Percentiles rank a stretch among this genome's conserved stretches.
Evolutionary conservation across 2,113 vertebrate genomes (phyloP).

Genomic region (Ceyx cyanopectus): DNA sequence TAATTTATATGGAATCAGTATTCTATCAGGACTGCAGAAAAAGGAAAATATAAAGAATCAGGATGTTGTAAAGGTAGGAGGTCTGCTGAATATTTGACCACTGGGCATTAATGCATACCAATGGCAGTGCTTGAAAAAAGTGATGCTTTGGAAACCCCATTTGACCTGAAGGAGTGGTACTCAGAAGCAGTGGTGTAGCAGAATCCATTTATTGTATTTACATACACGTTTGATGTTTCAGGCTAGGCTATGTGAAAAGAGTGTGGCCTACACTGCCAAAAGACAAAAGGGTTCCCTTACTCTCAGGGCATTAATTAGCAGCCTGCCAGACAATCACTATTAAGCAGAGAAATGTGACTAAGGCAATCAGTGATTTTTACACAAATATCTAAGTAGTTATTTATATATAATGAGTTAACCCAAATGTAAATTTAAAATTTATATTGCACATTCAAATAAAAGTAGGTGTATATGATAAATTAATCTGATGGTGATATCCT

Average conservation of each 20-base stretch:
- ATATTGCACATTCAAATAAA: neutral
- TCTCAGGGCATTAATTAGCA: neutral
- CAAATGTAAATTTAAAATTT: neutral
- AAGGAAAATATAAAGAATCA: neutral
- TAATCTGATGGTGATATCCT: neutral
- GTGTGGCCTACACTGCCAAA: neutral
- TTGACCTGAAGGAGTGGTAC: neutral
- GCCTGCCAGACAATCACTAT: neutral
- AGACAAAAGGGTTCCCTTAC: neutral
- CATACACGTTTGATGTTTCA: fast-evolving
- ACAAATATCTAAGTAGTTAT: neutral
- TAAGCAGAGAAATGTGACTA: neutral
- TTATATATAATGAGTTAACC: neutral
- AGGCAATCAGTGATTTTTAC: neutral
- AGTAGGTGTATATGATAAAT: neutral
- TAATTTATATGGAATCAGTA: neutral
- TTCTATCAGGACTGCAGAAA: neutral
- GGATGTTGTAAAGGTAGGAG: neutral
- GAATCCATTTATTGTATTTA: neutral
- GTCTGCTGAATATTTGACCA: neutral
- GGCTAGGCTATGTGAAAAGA: neutral
- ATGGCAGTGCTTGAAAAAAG: neutral
- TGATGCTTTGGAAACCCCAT: neutral
- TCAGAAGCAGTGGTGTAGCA: neutral
- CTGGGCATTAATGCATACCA: fast-evolving